Evolutionary conservation across 2,797 vertebrate genomes (phyloP), one percentile per base, ranked within the genome.

Genomic region (Eulemur rubriventer): DNA sequence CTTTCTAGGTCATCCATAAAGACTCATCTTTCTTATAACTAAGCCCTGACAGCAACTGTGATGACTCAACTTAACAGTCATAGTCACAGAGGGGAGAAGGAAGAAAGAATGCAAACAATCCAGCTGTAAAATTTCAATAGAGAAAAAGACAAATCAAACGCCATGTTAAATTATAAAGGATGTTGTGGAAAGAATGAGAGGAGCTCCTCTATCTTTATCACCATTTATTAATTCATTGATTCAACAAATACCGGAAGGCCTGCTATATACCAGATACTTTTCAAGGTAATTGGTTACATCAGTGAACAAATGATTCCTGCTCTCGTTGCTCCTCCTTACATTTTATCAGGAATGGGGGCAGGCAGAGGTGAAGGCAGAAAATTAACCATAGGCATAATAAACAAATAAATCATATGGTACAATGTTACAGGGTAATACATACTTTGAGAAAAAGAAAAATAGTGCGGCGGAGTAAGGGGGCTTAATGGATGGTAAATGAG

Each of bases 131-230:
- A 97, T 92, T 92, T 92, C 33, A 28, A 10, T 13, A 84, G 63
- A 96, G 43, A 69, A 97, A 81, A 92, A 28, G 78, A 35, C 43
- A 94, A 55, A 24, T 48, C 35, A 79, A 81, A 90, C 78, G 35
- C 41, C 80, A 22, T 28, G 22, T 84, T 85, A 89, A 89, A 88
- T 90, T 91, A 79, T 50, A 65, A 92, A 78, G 12, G 5, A 55
- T 76, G 5, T 52, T 33, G 22, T 85, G 10, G 38, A 92, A 91
- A 95, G 28, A 79, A 69, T n/a, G 10, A 5, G 46, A 38, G n/a
- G 7, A 50, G 17, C 3, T 5, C 24, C 16, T 84, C 43, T 7
- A 81, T 50, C 11, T 70, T 30, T 52, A 7, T 65, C 26, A 18
- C 12, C 46, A 61, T 46, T 72, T 35, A 28, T 38, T 67, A 22